phyloP scores from a whole-genome alignment of 2,113 vertebrate genomes.

The Rhinopithecus roxellana region DNA sequence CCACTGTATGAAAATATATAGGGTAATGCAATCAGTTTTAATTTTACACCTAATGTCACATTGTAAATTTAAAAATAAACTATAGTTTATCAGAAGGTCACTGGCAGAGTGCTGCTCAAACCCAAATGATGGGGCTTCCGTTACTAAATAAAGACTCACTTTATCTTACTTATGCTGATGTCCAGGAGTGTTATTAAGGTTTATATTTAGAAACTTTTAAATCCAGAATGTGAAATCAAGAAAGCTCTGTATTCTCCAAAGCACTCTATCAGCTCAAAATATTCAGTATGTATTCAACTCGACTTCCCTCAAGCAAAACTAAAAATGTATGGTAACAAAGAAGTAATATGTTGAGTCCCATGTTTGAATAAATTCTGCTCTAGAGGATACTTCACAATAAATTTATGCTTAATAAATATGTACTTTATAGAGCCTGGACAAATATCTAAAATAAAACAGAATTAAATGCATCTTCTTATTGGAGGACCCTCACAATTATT shows the following conservation, averaged over 20 bases:
- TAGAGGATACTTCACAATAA: background rate
- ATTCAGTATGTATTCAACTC: constrained; percentile 38
- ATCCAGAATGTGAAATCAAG: constrained; percentile 1
- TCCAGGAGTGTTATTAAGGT: background rate
- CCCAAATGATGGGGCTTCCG: background rate
- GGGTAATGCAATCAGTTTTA: background rate
- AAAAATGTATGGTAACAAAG: background rate
- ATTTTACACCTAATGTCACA: background rate
- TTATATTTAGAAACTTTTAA: constrained; percentile 54
- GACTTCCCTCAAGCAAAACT: background rate
- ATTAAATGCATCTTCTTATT: background rate
- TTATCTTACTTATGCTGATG: background rate
- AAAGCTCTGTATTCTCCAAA: background rate
- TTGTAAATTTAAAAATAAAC: constrained; percentile 6
- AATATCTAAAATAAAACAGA: constrained; percentile 19
- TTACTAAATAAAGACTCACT: constrained; percentile 44
- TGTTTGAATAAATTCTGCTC: constrained; percentile 38
- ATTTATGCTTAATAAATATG: constrained; percentile 30
- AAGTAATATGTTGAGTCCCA: background rate
- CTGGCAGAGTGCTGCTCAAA: background rate
- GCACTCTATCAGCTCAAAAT: background rate
- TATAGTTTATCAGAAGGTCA: background rate
- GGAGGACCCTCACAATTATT: background rate
- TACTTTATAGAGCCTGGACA: background rate
- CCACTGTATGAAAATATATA: background rate